Percentiles rank a stretch among this genome's conserved stretches.
Conservation (phyloP, 1,140 invertebrate genomes). For the Tigriopus japonicus region DNA sequence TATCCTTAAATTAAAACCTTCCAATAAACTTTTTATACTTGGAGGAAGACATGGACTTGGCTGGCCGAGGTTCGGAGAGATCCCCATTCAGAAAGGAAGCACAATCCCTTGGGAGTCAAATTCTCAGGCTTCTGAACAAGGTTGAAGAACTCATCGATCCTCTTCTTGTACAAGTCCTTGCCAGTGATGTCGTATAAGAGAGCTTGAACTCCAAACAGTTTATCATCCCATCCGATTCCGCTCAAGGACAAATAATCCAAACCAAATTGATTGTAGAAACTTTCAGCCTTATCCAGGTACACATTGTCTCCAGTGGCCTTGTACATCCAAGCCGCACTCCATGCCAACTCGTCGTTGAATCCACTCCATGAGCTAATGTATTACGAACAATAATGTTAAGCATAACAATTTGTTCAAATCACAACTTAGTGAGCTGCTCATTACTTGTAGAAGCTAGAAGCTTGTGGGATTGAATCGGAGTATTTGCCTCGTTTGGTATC, state of each 20-base stretch:
- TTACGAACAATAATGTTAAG: no score
- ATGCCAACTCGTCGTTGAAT: slow-evolving; percentile 18
- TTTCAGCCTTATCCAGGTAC: slow-evolving; percentile 34
- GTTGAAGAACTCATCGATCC: slow-evolving; percentile 28
- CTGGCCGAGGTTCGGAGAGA: slow-evolving; percentile 37
- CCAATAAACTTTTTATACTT: not conserved
- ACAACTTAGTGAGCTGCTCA: no score
- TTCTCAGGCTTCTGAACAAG: slow-evolving; percentile 28
- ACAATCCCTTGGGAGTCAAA: slow-evolving; percentile 34
- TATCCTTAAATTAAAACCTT: no score
- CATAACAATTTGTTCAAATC: no score
- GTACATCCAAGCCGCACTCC: slow-evolving; percentile 19
- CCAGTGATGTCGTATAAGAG: slow-evolving; percentile 29
- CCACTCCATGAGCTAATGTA: slow-evolving; percentile 18
- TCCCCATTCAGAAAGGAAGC: slow-evolving; percentile 37
- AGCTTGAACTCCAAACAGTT: slow-evolving; percentile 36
- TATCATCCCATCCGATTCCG: slow-evolving; percentile 32
- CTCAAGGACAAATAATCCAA: slow-evolving; percentile 28
- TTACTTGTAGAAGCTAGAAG: slow-evolving; percentile 24
- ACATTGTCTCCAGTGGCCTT: slow-evolving; percentile 26
- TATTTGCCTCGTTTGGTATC: slow-evolving; percentile 25
- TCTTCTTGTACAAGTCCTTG: slow-evolving; percentile 19
- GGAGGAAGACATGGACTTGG: slow-evolving; percentile 33
- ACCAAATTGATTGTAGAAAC: slow-evolving; percentile 31
- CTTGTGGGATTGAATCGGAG: slow-evolving; percentile 24